phyloP scores from a whole-genome alignment of 2,888 invertebrate genomes.

The Cheilosia grossa region DNA sequence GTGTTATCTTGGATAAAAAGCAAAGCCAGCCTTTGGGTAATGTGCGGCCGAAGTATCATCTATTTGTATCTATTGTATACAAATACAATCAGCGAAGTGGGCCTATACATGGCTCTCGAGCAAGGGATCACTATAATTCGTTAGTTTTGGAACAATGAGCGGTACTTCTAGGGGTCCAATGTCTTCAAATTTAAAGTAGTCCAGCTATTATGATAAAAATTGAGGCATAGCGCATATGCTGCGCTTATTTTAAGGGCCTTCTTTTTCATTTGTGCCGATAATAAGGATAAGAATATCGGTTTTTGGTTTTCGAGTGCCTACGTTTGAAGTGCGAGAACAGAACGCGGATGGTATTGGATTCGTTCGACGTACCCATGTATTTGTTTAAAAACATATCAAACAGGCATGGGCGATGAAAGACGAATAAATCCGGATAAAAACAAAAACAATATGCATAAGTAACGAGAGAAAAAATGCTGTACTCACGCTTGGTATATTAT shows the following conservation, averaged over 20 bases:
- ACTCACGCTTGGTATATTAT: constrained; percentile 99
- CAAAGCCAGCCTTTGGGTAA: constrained; percentile 28
- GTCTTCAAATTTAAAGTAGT: constrained; percentile 61
- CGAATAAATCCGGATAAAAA: neutral
- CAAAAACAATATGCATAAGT: neutral
- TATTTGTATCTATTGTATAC: constrained; percentile 51
- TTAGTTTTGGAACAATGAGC: constrained; percentile 41
- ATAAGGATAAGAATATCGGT: too few relatives aligned
- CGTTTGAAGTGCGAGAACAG: constrained; percentile 7
- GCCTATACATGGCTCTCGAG: neutral
- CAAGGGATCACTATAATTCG: constrained; percentile 55
- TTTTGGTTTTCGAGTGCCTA: constrained; percentile 6
- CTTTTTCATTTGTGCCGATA: neutral
- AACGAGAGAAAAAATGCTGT: constrained; percentile 68
- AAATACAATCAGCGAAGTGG: constrained; percentile 54
- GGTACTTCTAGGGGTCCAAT: constrained; percentile 30
- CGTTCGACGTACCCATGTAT: too few relatives aligned
- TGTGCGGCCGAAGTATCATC: constrained; percentile 24
- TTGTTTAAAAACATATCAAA: neutral
- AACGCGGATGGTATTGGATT: constrained; percentile 2
- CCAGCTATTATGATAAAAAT: constrained; percentile 23
- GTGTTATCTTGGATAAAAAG: constrained; percentile 14
- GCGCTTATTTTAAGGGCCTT: constrained; percentile 12
- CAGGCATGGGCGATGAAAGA: too few relatives aligned
- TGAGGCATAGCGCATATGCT: constrained; percentile 3